These are phyloP conservation scores for Taeniopygia guttata DNA, from an alignment of 2,797 vertebrate genomes.

Conservation along the genomic window DNA sequence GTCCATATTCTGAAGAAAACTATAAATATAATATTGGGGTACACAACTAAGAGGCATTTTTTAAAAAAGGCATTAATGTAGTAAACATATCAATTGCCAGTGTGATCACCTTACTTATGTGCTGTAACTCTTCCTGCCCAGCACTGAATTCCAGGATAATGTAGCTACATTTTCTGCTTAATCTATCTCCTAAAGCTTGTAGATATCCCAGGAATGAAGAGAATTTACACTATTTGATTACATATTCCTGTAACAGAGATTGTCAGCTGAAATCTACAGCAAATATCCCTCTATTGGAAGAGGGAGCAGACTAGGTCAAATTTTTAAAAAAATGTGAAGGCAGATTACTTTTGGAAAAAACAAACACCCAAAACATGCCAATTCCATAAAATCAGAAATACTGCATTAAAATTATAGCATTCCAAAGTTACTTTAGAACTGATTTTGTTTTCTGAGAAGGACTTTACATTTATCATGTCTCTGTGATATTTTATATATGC, in stretches of 20 bases:
- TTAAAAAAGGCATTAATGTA: background rate
- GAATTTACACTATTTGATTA: background rate
- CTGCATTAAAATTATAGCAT: background rate
- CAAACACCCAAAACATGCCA: background rate
- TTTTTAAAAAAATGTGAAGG: background rate
- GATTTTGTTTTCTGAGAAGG: conserved; percentile 25
- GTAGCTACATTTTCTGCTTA: background rate
- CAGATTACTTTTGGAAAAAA: background rate
- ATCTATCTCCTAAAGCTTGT: background rate
- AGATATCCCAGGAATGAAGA: background rate
- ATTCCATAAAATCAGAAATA: background rate
- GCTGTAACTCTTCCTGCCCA: background rate
- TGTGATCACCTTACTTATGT: background rate
- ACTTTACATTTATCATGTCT: conserved; percentile 18
- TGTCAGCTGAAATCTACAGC: background rate
- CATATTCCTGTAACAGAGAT: background rate
- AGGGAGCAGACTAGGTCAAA: background rate
- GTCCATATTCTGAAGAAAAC: background rate
- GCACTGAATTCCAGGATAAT: background rate
- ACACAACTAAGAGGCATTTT: background rate
- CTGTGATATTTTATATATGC: conserved; percentile 54
- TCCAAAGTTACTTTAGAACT: conserved; percentile 34
- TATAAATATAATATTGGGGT: background rate
- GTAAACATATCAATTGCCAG: background rate
- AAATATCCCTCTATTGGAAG: background rate